Evolutionary conservation across 2,113 vertebrate species (phyloP), one percentile per base, ranked within the genome.

Genomic region (Cavia porcellus): DNA sequence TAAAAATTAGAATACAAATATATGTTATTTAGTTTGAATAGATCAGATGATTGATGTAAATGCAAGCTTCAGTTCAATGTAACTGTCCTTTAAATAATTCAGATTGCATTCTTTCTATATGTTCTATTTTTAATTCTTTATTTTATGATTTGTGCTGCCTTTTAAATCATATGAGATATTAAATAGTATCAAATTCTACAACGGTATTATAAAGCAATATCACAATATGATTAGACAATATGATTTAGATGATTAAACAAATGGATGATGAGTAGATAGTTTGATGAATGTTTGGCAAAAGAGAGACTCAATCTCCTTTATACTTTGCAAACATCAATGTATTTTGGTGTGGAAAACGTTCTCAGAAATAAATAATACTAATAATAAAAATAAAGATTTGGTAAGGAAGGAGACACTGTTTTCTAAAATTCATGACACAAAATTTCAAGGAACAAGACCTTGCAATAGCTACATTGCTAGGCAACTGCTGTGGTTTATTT

Each of bases 41-140:
- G 30, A 74, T 66, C 61, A 89, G 7, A n/a, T n/a, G 28, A 80
- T 79, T 66, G 70, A 84, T 74, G 15, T 20, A 95, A 9, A 45
- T 90, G 3, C 10, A 90, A 4, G 11, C 3, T 24, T 86, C 50
- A 70, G 62, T 84, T 19, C 22, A 77, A 77, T 52, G 62, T 82
- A 75, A 77, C 24, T 92, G 66, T 92, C 68, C 64, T 86, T 86
- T 94, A 92, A 94, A 95, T 90, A 86, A 91, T 91, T 79, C 90
- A 92, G 3, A 89, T 45, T 74, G 8, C 1, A 52, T 74, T 89
- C 45, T 59, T 82, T 47, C 0, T 92, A 4, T 91, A 47, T 47
- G 25, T 81, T 86, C 75, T 57, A 32, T 50, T 66, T 87, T 93
- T 30, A 81, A 64, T 87, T 94, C 8, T 57, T 66, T 86, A 77